Evolutionary conservation across 1,140 invertebrate genomes (phyloP), one percentile per base, ranked within the genome.

Genomic region (Philotrypesis tridentata): DNA sequence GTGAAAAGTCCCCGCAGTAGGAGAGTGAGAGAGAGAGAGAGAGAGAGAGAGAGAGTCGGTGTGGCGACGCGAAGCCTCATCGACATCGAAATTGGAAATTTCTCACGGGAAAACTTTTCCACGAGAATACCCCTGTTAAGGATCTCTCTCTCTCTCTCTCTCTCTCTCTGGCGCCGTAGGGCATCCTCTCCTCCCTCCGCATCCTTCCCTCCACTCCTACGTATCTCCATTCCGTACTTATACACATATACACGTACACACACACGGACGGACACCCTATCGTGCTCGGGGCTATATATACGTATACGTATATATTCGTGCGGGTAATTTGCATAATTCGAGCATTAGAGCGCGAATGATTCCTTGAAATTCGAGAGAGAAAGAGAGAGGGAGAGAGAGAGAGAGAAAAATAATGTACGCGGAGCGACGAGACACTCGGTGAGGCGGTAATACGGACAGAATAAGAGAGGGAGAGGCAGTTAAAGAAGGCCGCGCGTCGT

Each of bases 281-380:
- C 61, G 11, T 48, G 0, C 61, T 29, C 11, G 25, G 9, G 2
- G 63, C 63, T 67, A 25, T 61, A 25, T 61, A 61, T 61, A 61
- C 14, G n/a, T 27, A 27, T 23, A 31, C n/a, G 23, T 31, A 14
- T 70, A 70, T 23, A 1, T 2, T 1, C n/a, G 61, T 37, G 11
- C 14, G n/a, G 48, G 37, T 79, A 40, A 81, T 81, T 75, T 75
- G 71, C 79, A 81, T 81, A 81, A 81, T 81, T 81, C 61, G 60
- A 60, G 73, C 71, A 75, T 81, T 81, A 75, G 55, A 73, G 60
- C 78, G 12, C 61, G 72, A 81, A 81, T 81, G 31, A 73, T 73
- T 73, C 60, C 23, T 43, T 29, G 78, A 65, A 80, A 72, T 79
- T 21, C 63, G 17, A 68, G 17, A 25, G 6, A 48, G 9, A 78